Evolutionary conservation across 1,140 invertebrate species (phyloP).

Genomic region (Leguminivora glycinivorella): DNA sequence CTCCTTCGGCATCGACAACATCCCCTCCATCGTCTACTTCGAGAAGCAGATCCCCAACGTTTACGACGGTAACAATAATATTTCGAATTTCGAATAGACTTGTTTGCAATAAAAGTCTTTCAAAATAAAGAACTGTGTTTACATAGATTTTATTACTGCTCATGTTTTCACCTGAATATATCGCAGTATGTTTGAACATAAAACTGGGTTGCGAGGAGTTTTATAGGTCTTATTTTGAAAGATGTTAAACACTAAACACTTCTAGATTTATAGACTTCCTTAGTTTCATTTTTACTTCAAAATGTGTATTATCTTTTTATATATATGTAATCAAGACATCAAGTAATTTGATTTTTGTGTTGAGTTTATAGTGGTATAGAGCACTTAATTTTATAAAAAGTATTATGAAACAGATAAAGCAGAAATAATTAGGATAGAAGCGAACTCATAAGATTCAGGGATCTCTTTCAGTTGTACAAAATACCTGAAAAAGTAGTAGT

Average conservation of each 20-base stretch:
- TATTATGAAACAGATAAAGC: too few relatives aligned
- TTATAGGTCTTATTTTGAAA: constrained; percentile 14
- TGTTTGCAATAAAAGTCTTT: constrained; percentile 26
- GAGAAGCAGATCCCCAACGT: constrained; percentile 95
- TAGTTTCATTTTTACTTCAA: not conserved
- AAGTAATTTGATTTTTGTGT: not conserved
- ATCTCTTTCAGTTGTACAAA: too few relatives aligned
- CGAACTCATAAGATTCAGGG: too few relatives aligned
- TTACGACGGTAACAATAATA: constrained; percentile 85
- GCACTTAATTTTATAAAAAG: too few relatives aligned
- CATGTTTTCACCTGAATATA: constrained; percentile 12
- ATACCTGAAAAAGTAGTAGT: too few relatives aligned
- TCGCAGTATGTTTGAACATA: constrained; percentile 8
- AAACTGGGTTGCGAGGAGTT: not conserved
- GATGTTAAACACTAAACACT: constrained; percentile 3
- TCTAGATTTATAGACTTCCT: constrained; percentile 7
- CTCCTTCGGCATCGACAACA: constrained; percentile 91
- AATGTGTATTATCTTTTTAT: not conserved
- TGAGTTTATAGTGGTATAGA: too few relatives aligned
- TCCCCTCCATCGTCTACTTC: constrained; percentile 94
- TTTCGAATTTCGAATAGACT: constrained; percentile 18
- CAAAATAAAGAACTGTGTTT: constrained; percentile 26
- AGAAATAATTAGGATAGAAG: too few relatives aligned
- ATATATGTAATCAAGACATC: not conserved
- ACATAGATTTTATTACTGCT: constrained; percentile 17